Conservation (phyloP, 2,113 vertebrate species). For the Phainopepla nitens region DNA sequence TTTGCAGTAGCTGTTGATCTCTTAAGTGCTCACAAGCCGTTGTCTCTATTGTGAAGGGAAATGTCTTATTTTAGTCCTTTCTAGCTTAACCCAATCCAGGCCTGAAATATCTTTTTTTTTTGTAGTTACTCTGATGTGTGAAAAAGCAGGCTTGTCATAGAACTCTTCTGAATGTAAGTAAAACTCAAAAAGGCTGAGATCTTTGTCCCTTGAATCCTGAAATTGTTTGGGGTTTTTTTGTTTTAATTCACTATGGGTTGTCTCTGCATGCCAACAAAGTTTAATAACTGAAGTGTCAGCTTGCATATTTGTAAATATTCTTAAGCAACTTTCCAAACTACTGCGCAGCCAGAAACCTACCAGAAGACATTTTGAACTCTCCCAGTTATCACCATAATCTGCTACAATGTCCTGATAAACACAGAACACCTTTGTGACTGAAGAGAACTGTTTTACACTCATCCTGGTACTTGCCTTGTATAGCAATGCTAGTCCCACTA, state of each 20-base stretch:
- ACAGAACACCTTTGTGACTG: background rate
- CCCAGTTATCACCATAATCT: background rate
- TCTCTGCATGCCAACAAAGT: background rate
- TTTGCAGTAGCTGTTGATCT: background rate
- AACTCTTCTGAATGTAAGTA: background rate
- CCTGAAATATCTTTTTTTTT: background rate
- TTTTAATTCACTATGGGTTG: background rate
- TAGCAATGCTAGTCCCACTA: background rate
- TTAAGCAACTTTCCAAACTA: background rate
- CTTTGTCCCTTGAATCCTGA: background rate
- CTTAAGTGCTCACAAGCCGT: background rate
- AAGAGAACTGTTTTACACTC: background rate
- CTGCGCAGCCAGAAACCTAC: background rate
- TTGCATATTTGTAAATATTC: background rate
- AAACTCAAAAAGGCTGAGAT: background rate
- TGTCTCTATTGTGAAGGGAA: background rate
- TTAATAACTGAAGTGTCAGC: background rate
- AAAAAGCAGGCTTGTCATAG: background rate
- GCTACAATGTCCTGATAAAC: background rate
- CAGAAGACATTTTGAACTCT: background rate
- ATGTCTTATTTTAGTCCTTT: background rate
- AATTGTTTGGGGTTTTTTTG: background rate
- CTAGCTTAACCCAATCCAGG: no score
- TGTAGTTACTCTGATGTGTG: background rate
- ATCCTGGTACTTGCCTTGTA: background rate